These are phyloP conservation scores for Scolanthus callimorphus DNA, from an alignment of 92 coral and sea anemone genomes.

Conservation along the genomic window DNA sequence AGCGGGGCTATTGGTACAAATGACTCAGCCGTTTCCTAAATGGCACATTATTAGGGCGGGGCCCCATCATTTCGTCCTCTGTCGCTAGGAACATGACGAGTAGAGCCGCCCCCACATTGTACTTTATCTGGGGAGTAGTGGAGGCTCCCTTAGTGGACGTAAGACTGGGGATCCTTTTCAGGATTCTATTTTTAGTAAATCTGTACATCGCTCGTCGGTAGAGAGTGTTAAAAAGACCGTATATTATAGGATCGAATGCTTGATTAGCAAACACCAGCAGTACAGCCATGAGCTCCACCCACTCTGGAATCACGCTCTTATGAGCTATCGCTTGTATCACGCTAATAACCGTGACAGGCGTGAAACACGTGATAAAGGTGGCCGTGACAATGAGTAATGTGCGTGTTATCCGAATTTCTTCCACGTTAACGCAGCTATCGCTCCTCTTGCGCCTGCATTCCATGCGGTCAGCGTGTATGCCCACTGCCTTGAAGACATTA, in stretches of 20 bases:
- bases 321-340: conserved; percentile 4
- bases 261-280: conserved; percentile 31
- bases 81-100: conserved; percentile 28
- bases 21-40: no score
- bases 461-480: conserved; percentile 35
- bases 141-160: conserved; percentile 3
- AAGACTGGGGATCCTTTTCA: background rate
- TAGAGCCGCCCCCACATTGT: conserved; percentile 33
- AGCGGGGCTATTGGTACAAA: no score
- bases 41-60: no score
- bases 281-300: conserved; percentile 23
- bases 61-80: conserved; percentile 23
- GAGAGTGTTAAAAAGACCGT: conserved; percentile 38
- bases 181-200: conserved; percentile 1
- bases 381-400: conserved; percentile 45
- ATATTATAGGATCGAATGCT: conserved; percentile 38
- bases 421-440: conserved; percentile 21
- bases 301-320: conserved; percentile 6
- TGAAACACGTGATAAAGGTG: conserved; percentile 31
- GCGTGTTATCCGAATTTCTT: conserved; percentile 47
- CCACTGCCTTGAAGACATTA: conserved; percentile 42
- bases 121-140: conserved; percentile 13
- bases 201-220: conserved; percentile 29
- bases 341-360: conserved; percentile 19
- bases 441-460: conserved; percentile 15